phyloP scores from a whole-genome alignment of 2,797 vertebrate genomes.

The Corythornis leucogaster region DNA sequence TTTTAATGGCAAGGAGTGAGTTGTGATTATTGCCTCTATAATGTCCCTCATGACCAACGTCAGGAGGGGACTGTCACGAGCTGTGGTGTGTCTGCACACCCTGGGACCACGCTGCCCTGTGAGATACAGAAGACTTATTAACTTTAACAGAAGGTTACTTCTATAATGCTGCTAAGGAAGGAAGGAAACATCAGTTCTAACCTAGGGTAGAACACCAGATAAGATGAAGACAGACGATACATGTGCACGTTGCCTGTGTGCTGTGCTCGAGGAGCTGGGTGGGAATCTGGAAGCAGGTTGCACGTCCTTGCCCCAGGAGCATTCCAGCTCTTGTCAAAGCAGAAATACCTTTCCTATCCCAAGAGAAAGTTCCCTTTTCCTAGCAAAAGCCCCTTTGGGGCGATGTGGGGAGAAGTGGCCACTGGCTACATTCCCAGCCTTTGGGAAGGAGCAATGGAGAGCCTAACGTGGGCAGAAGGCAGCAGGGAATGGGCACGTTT shows the following conservation, averaged over 20 bases:
- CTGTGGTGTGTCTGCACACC: not conserved
- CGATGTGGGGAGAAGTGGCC: fast-evolving
- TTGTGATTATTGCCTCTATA: constrained; percentile 25
- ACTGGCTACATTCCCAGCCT: not conserved
- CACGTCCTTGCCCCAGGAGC: not conserved
- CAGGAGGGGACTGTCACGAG: not conserved
- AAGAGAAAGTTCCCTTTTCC: constrained; percentile 7
- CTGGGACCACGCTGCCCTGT: not conserved
- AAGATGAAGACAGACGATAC: constrained; percentile 24
- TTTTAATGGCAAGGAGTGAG: not conserved
- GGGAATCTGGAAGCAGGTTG: not conserved
- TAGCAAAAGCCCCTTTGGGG: not conserved
- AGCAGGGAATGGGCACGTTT: not conserved
- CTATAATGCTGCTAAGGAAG: constrained; percentile 20
- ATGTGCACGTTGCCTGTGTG: constrained; percentile 18
- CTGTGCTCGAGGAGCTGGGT: not conserved
- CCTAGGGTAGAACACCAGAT: not conserved
- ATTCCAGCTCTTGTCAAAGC: constrained; percentile 6
- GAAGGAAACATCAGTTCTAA: constrained; percentile 17
- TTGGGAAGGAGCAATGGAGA: not conserved
- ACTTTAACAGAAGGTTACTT: constrained; percentile 2
- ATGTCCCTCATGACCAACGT: not conserved
- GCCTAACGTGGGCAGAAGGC: not conserved
- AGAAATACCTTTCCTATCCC: constrained; percentile 11
- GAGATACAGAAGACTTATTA: not conserved